Evolutionary conservation across 2,888 invertebrate genomes (phyloP), one percentile per base, ranked within the genome.

Genomic region (Agrochola litura): DNA sequence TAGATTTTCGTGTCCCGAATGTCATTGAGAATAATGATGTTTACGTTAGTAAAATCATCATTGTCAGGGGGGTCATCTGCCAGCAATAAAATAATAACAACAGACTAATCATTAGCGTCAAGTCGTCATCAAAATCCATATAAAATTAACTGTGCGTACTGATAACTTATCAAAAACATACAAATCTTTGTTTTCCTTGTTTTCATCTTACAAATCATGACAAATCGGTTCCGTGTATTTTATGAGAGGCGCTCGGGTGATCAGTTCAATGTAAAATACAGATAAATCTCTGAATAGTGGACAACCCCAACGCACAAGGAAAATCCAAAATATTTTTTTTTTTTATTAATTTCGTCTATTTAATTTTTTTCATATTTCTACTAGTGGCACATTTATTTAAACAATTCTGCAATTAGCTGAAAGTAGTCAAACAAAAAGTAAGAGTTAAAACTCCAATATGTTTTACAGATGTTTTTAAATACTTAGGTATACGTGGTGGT

Each of bases 131-230:
- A n/a, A 67, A 68, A 74, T 61, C 43, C 12, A 19, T 56, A 61
- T 63, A 46, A 66, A 69, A 46, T 84, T 49, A 66, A 43, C 54
- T 71, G 58, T 66, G 58, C 73, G 82, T 64, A 72, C 37, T 63
- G 86, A 83, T 86, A 83, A 4, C 43, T 83, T 83, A 86, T 83
- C 86, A 22, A 72, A 69, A 68, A 46, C 16, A n/a, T 49, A 52
- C 9, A 54, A 52, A 58, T 58, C 22, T 61, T 54, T 25, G 58
- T 86, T 56, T 78, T 83, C 61, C 71, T 74, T 85, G 30, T 86
- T 86, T 58, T 74, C 52, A 49, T 74, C 22, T 37, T 60, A 69
- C 2, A 41, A 16, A 56, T 73, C 6, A 22, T 41, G 54, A 56
- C 16, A 65, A 70, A 65, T 61, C 37, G 8, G 61, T 52, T 64